Evolutionary conservation across 2,797 vertebrate genomes (phyloP).

Genomic region (Phoeniculus purpureus): DNA sequence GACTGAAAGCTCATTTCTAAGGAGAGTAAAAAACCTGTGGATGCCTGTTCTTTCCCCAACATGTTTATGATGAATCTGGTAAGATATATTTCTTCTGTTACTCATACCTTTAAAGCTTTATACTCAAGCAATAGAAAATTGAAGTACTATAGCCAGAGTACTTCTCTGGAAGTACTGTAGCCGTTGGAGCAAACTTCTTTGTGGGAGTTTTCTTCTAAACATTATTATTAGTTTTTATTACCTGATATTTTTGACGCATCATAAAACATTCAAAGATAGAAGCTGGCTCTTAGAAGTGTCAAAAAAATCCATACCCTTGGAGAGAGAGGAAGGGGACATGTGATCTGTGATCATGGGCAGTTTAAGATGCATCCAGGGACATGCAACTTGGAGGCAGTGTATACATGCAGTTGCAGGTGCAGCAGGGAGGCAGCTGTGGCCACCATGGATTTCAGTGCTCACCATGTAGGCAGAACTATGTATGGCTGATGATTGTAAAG

Average conservation of each 20-base stretch:
- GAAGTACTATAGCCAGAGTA: background rate
- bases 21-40: background rate
- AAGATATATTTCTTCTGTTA: background rate
- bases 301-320: background rate
- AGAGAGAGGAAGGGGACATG: background rate
- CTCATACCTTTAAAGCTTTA: background rate
- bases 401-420: background rate
- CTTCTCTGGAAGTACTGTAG: background rate
- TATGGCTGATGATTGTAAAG: too few relatives aligned
- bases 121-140: background rate
- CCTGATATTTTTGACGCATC: background rate
- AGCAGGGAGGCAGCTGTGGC: background rate
- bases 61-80: background rate
- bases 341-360: background rate
- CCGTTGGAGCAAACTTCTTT: background rate
- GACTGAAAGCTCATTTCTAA: background rate
- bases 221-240: background rate
- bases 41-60: background rate
- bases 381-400: background rate
- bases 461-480: background rate
- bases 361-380: background rate
- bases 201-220: background rate
- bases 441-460: background rate
- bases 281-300: background rate
- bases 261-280: fast-evolving